Conservation (phyloP, 2,888 invertebrate species). For the Morpho achilles region DNA sequence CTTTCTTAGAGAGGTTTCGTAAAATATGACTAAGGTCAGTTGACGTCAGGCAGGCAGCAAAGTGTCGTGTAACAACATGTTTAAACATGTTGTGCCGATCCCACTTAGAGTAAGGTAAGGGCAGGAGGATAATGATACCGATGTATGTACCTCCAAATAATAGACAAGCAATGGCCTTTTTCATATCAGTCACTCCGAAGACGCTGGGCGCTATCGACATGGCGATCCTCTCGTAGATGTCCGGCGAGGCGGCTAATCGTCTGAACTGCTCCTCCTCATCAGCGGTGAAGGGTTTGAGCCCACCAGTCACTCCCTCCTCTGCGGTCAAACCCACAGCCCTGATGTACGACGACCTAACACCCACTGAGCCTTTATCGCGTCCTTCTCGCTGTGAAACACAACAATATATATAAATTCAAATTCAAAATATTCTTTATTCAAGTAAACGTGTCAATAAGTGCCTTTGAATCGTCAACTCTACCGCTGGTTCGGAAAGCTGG, state of each 20-base stretch:
- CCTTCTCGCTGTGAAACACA: constrained; percentile 76
- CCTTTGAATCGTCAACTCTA: too few species aligned
- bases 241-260: constrained; percentile 89
- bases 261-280: constrained; percentile 85
- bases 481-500: too few species aligned
- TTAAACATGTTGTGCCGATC: too few species aligned
- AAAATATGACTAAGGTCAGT: too few species aligned
- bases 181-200: constrained; percentile 95
- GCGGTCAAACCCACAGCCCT: constrained; percentile 95
- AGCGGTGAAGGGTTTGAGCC: constrained; percentile 71
- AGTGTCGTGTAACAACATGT: too few species aligned
- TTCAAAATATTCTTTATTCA: too few species aligned
- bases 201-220: constrained; percentile 98
- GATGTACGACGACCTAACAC: constrained; percentile 96
- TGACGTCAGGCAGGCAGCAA: too few species aligned
- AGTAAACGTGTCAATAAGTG: too few species aligned
- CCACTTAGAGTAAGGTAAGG: too few species aligned
- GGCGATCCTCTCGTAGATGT: constrained; percentile 93
- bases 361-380: constrained; percentile 89
- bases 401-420: too few species aligned
- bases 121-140: too few species aligned
- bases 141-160: constrained; percentile 90
- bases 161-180: constrained; percentile 96
- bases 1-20: too few species aligned
- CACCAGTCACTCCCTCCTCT: constrained; percentile 88